Base-by-base conservation (phyloP, 2,113 vertebrate genomes). In the Centropristis striata region DNA sequence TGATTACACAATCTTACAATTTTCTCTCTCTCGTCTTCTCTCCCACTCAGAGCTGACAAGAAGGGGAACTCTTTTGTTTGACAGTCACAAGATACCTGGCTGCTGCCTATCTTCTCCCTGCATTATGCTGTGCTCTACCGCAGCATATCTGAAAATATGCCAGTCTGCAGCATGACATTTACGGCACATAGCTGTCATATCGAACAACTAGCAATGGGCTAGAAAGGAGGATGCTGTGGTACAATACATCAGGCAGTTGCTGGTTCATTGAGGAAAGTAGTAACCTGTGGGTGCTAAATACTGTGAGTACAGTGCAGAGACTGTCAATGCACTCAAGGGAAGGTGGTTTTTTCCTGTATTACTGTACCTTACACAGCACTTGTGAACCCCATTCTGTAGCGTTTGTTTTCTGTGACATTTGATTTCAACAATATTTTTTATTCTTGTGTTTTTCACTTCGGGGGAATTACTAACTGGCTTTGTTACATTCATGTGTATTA, bases 51-150 rank as follows among this genome's bases (percentile, higher is more conserved):
- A 82, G 76, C 81, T 0, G 85, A 89, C 58, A 84, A 63, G 61
- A 90, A 65, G 78, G 72, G 75, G 23, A 86, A 50, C 84, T 88
- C 81, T 1, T 76, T 70, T 54, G 81, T 93, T 44, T 94, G 85
- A 94, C 23, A 18, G n/a, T 15, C 20, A 14, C 21, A 27, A 61
- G 79, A 76, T 6, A 12, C 39, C 25, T 69, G 74, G 25, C 20
- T 60, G 66, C 81, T 61, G 66, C 28, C 60, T 16, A 2, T 70
- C 75, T 54, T 23, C 71, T 60, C 36, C 58, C 60, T 46, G 13
- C 16, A 71, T 59, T 71, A 49, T 70, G 82, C 83, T 78, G 81
- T 66, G 42, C 60, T 72, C 59, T 37, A 36, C 50, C 18, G 36
- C 71, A 72, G 86, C 65, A 72, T 70, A 55, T 72, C 47, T 59